Base-by-base conservation (phyloP, 2,888 invertebrate genomes). In the Chromoteleia sp. region DNA sequence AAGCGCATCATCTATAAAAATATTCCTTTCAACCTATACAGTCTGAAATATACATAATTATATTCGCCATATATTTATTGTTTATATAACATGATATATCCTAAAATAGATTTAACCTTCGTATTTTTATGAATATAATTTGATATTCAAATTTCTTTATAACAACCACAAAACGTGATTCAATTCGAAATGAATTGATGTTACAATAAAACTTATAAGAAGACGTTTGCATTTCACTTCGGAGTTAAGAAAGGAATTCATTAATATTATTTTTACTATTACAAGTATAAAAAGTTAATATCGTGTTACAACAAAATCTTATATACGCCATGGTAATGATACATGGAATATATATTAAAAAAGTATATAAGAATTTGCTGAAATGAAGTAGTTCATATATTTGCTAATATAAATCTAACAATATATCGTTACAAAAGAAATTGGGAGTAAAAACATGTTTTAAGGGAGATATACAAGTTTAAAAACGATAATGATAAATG, bases 21-120 rank as follows among this genome's bases (percentile, higher is more conserved):
- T 77, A 77, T 77, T 77, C 77, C 77, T 77, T 77, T 70, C 70
- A 70, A 70, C 70, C 56, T 77, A 77, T 70, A 77, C 65, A 56
- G 43, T 63, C 14, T 56, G 14, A 54, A 78, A 78, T 70, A 76
- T 61, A 77, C 68, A 67, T 68, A 58, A 43, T 77, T 39, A 56
- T 77, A 63, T 65, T 41, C 21, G 15, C 41, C 33, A 15, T 71
- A 65, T 50, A 70, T 54, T 63, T 61, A 61, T 61, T 14, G 30
- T 76, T 77, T 76, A 63, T 58, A 58, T 78, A 78, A 78, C 77
- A 67, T 50, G 43, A 54, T 70, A 45, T 58, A 67, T 45, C 36
- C 39, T 70, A 77, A 76, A 76, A 76, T 68, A 76, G 36, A 74
- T 17, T 48, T 74, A 74, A 33, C 56, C 7, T 67, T 65, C 33